Evolutionary conservation across 53 echinoderm and acorn worm species (phyloP).

Genomic region (Mesocentrotus franciscanus): DNA sequence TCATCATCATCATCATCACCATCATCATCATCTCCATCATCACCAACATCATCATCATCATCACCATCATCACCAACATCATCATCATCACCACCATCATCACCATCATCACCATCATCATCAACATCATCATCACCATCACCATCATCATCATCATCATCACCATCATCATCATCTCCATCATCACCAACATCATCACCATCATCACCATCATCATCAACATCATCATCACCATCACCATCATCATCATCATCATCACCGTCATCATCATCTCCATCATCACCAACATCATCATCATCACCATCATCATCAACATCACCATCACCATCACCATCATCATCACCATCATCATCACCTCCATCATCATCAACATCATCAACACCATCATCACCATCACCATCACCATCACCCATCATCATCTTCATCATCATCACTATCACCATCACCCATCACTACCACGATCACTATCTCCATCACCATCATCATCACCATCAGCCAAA

Average conservation of each 20-base stretch:
- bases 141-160: not conserved
- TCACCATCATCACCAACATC: not conserved
- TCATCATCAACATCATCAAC: no score
- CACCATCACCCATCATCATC: not conserved
- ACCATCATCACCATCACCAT: no score
- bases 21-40: not conserved
- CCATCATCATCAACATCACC: no score
- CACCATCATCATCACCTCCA: no score
- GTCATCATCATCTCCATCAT: not conserved
- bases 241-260: not conserved
- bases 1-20: not conserved
- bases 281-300: not conserved
- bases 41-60: not conserved
- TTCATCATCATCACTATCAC: no score
- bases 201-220: no score
- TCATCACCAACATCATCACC: no score
- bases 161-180: no score
- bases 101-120: not conserved
- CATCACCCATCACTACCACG: no score
- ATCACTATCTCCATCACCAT: no score
- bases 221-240: not conserved
- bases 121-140: not conserved
- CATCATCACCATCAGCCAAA: no score
- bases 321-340: not conserved
- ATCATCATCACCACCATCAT: not conserved